Percentiles rank a stretch among this genome's conserved stretches.
Conservation (phyloP, 2,888 invertebrate species). For the Dromius quadrimaculatus region DNA sequence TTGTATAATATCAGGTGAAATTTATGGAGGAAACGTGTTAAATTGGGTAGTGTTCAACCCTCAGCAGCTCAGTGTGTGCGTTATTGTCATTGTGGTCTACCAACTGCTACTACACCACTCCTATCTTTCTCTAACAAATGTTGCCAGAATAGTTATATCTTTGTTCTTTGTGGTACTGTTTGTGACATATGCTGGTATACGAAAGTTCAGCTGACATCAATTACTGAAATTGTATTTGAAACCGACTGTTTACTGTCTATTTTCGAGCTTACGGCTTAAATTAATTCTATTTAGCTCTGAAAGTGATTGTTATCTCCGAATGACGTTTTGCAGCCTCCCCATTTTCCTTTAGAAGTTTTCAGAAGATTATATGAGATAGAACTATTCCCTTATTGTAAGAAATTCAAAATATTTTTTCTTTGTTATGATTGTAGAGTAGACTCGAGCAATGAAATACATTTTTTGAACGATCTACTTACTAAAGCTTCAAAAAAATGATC, state of each 20-base stretch:
- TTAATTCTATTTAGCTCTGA: constrained; percentile 39
- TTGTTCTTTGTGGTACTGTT: neutral
- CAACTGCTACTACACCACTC: constrained; percentile 23
- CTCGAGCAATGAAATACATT: too few species aligned
- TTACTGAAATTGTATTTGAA: constrained; percentile 48
- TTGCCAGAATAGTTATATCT: neutral
- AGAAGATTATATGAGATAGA: too few species aligned
- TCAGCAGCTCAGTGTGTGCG: neutral
- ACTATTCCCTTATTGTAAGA: too few species aligned
- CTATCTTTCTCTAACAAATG: constrained; percentile 26
- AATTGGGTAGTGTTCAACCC: constrained; percentile 44
- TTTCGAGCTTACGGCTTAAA: constrained; percentile 18
- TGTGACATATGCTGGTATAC: constrained; percentile 46
- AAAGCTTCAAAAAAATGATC: too few species aligned
- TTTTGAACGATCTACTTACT: too few species aligned
- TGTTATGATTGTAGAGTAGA: too few species aligned
- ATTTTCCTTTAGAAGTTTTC: too few species aligned
- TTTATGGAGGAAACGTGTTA: constrained; percentile 51
- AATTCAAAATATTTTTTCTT: too few species aligned
- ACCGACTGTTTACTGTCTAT: constrained; percentile 27
- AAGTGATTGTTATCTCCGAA: constrained; percentile 30
- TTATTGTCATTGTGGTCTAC: constrained; percentile 44
- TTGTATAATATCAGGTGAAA: constrained; percentile 44
- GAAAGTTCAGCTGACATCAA: constrained; percentile 44
- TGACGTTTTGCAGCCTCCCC: neutral